phyloP scores from a whole-genome alignment of 2,113 vertebrate species.

The Potamarius usumacintae region DNA sequence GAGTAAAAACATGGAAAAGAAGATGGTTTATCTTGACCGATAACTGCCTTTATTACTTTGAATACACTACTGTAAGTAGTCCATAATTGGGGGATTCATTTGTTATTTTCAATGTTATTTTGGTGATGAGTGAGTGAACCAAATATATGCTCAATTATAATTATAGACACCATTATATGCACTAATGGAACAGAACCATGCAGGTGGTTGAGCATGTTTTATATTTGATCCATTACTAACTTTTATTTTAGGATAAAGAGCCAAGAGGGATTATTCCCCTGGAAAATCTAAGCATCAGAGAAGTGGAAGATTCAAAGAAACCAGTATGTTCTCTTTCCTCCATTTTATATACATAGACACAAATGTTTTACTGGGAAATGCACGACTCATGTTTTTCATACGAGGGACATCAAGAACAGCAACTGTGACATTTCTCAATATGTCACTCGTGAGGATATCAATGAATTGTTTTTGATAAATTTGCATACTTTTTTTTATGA shows the following conservation, averaged over 20 bases:
- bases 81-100: not conserved
- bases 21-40: slow-evolving; percentile 97
- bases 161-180: not conserved
- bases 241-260: slow-evolving; percentile 86
- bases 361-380: too few relatives aligned
- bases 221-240: not conserved
- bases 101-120: not conserved
- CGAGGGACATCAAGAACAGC: too few relatives aligned
- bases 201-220: not conserved
- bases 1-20: slow-evolving; percentile 91
- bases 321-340: slow-evolving; percentile 73
- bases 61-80: slow-evolving; percentile 85
- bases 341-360: not conserved
- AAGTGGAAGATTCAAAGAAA: slow-evolving; percentile 95
- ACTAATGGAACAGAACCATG: not conserved
- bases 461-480: too few relatives aligned
- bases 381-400: too few relatives aligned
- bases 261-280: slow-evolving; percentile 63
- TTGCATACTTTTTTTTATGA: too few relatives aligned
- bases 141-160: too few relatives aligned
- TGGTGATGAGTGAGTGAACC: not conserved
- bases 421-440: too few relatives aligned
- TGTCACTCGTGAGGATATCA: too few relatives aligned
- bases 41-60: slow-evolving; percentile 88
- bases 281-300: slow-evolving; percentile 93